Base-by-base conservation (phyloP, 2,113 vertebrate genomes). In the Hydropotes inermis region DNA sequence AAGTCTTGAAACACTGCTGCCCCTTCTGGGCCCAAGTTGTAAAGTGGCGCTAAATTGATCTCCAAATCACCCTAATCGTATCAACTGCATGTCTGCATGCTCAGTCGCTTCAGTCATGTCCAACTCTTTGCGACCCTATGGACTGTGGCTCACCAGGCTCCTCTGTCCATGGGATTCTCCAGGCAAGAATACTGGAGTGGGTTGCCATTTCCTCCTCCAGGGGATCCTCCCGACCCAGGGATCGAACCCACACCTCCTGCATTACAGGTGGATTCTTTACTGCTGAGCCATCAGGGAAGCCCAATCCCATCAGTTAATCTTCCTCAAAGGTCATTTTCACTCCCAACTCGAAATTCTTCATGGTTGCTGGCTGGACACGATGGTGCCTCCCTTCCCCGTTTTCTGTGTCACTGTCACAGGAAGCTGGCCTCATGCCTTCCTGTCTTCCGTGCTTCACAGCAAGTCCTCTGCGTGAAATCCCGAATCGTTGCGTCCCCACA, bases 381-480 rank as follows among this genome's bases (percentile, higher is more conserved):
- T 2, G 3, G 39, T 30, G 39, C 6, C 3, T 78, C 47, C 30
- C 92, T 79, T 83, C 54, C 36, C 16, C 2, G 5, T 9, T 89
- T 23, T 27, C 36, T 79, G 12, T 16, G 10, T 82, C 54, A 84
- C 52, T 92, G 57, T 23, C 55, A 54, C 55, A 57, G 0, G 19
- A 27, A 67, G 39, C 60, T 54, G 23, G 27, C 39, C 83, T 57
- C 57, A 1, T n/a, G 23, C 50, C 86, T 78, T 89, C 14, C 43
- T 36, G 15, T n/a, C 36, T 88, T 74, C 52, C 2, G 10, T 16
- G 54, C 52, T 89, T 57, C 88, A 67, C 23, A 91, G 30, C 54
- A 54, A 78, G 60, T 88, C 47, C 39, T 94, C 92, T 90, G 64
- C 14, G 9, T 43, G 67, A 57, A 95, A 95, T 88, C 6, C 52